Evolutionary conservation across 2,797 vertebrate species (phyloP).

Genomic region (Leptoclinus maculatus): DNA sequence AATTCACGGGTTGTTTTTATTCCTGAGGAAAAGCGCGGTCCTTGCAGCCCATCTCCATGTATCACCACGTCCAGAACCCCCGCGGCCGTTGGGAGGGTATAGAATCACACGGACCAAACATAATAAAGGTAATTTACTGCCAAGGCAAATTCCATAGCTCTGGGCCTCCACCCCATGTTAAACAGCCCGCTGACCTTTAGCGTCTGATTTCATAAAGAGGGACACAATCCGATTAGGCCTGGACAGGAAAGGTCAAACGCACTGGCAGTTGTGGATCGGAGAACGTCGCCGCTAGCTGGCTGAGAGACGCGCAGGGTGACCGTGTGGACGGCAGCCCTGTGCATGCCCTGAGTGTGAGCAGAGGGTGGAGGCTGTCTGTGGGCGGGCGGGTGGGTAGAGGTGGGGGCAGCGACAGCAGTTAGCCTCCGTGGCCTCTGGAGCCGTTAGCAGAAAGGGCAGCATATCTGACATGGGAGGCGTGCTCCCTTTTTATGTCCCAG

Average conservation of each 20-base stretch:
- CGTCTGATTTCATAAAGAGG: constrained; percentile 97
- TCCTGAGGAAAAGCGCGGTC: constrained; percentile 7
- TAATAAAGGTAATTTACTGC: constrained; percentile 98
- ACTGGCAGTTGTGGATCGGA: constrained; percentile 87
- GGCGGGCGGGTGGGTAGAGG: constrained; percentile 29
- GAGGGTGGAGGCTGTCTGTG: constrained; percentile 21
- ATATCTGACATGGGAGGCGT: constrained; percentile 78
- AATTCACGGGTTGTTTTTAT: constrained; percentile 1
- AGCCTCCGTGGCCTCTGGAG: constrained; percentile 84
- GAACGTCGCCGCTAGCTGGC: constrained; percentile 86
- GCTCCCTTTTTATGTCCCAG: constrained; percentile 72
- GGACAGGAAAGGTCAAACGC: constrained; percentile 96
- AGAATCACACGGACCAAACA: constrained; percentile 89
- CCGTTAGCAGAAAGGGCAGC: constrained; percentile 85
- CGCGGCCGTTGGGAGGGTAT: constrained; percentile 61
- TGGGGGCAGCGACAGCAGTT: constrained; percentile 73
- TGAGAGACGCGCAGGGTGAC: constrained; percentile 69
- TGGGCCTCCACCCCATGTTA: constrained; percentile 92
- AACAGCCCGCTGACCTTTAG: constrained; percentile 96
- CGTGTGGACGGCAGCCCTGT: constrained; percentile 25
- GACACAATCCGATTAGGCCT: constrained; percentile 97
- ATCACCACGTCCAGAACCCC: constrained; percentile 55
- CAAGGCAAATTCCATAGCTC: constrained; percentile 96
- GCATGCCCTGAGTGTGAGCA: constrained; percentile 31
- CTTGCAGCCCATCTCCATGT: constrained; percentile 62